A percentile compares a stretch with the other conserved stretches of the same genome.
These are phyloP conservation scores for Monarcha castaneiventris DNA, from an alignment of 2,113 vertebrate genomes.

Conservation along the genomic window DNA sequence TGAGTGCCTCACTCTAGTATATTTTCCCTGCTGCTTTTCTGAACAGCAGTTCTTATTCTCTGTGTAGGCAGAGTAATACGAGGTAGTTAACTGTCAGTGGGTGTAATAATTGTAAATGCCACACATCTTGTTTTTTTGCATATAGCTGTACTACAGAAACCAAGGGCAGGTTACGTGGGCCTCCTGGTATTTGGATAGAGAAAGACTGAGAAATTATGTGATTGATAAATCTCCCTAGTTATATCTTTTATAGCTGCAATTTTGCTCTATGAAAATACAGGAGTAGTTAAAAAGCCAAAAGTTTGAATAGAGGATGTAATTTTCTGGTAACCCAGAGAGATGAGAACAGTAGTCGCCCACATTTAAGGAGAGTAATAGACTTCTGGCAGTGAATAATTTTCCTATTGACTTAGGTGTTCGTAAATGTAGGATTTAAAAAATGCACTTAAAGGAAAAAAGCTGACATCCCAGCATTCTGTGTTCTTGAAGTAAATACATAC, in stretches of 20 bases:
- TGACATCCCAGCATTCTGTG: not conserved
- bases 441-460: not conserved
- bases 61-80: not conserved
- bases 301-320: not conserved
- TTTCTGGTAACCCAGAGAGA: not conserved
- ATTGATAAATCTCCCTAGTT: not conserved
- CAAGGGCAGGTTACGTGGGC: not conserved
- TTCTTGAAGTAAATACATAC: not conserved
- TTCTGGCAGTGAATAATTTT: not conserved
- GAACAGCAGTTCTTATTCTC: not conserved
- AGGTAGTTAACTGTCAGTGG: not conserved
- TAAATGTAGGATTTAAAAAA: not conserved
- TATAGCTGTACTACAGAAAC: fast-evolving
- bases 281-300: not conserved
- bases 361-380: not conserved
- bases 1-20: fast-evolving
- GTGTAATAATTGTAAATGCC: not conserved
- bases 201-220: not conserved
- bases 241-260: not conserved
- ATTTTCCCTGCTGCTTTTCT: not conserved
- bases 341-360: not conserved
- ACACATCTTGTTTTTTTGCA: not conserved
- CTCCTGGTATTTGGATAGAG: not conserved
- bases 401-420: not conserved
- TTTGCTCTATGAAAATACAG: not conserved